Conservation (phyloP, 2,888 invertebrate species). For the Herminia tarsipennalis region DNA sequence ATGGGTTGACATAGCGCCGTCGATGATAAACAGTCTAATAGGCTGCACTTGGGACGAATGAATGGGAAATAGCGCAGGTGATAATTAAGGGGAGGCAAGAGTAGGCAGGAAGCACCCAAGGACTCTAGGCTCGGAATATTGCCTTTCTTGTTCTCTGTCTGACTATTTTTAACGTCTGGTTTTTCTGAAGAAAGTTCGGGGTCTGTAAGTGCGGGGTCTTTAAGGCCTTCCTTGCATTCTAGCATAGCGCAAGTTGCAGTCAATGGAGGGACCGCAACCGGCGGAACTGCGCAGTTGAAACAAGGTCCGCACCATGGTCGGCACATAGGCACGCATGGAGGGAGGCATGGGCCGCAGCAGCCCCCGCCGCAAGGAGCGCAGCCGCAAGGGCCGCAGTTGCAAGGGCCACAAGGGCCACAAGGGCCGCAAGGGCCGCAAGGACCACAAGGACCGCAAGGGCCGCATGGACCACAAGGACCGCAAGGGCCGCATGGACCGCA, state of each 20-base stretch:
- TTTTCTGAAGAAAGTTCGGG: neutral
- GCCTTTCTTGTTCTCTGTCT: neutral
- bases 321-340: slow-evolving; percentile 13
- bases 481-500: slow-evolving; percentile 42
- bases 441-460: slow-evolving; percentile 8
- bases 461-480: slow-evolving; percentile 31
- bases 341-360: neutral
- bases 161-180: neutral
- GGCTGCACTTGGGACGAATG: too few relatives aligned
- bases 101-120: too few relatives aligned
- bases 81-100: too few relatives aligned
- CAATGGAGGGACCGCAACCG: neutral
- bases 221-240: too few relatives aligned
- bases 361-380: neutral
- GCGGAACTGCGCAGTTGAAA: slow-evolving; percentile 25
- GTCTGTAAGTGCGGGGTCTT: neutral
- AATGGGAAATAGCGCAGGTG: too few relatives aligned
- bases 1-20: too few relatives aligned
- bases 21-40: too few relatives aligned
- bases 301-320: slow-evolving; percentile 42
- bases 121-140: too few relatives aligned
- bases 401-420: slow-evolving; percentile 14
- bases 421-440: slow-evolving; percentile 30
- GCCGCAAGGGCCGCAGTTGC: slow-evolving; percentile 25
- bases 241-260: neutral